These are phyloP conservation scores for Scaptomyza tumidula DNA, from an alignment of 2,888 invertebrate species.

Conservation along the genomic window DNA sequence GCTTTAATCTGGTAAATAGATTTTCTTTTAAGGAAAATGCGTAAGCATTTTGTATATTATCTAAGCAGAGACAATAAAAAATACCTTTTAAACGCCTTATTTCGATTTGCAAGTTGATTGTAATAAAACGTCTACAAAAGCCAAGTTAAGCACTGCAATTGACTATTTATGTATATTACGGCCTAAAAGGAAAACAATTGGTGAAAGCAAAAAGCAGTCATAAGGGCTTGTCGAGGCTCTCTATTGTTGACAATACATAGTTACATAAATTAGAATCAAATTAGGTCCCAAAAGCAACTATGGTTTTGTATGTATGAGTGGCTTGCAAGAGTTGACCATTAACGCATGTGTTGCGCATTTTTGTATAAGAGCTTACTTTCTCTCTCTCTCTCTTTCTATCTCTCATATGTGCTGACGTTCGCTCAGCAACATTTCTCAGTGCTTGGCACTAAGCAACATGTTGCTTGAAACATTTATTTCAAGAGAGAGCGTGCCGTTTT, in stretches of 20 bases:
- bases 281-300: conserved; percentile 54
- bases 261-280: conserved; percentile 72
- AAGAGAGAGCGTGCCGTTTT: background rate
- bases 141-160: background rate
- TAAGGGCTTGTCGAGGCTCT: conserved; percentile 42
- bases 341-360: conserved; percentile 60
- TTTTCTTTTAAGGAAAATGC: no score
- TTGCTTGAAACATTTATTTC: conserved; percentile 30
- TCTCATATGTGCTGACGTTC: background rate
- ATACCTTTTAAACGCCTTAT: conserved; percentile 1
- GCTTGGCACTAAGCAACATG: conserved; percentile 42
- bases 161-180: conserved; percentile 10
- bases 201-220: conserved; percentile 43
- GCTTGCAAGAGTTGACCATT: conserved; percentile 36
- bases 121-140: background rate
- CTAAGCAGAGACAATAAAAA: background rate
- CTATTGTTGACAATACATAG: conserved; percentile 62
- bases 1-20: no score
- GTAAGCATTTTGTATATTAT: no score
- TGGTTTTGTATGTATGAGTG: background rate
- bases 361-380: conserved; percentile 48
- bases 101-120: background rate
- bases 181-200: conserved; percentile 34
- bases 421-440: conserved; percentile 3
- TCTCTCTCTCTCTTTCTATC: conserved; percentile 7